Evolutionary conservation across 2,888 invertebrate species (phyloP).

Genomic region (Hirtodrosophila trivittata): DNA sequence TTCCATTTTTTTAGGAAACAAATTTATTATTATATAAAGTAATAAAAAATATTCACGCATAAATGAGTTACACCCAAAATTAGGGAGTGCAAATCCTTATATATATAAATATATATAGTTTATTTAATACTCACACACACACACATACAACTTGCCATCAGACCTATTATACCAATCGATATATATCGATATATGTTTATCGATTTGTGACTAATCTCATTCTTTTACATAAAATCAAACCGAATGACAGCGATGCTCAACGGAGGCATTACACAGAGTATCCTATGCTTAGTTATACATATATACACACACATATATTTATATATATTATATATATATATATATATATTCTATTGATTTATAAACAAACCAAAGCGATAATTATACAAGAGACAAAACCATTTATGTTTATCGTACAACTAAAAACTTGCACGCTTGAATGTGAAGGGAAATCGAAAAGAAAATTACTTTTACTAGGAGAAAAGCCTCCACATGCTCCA

Average conservation of each 20-base stretch:
- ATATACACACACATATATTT: slow-evolving; percentile 13
- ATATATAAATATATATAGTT: neutral
- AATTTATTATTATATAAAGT: neutral
- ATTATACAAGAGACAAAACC: slow-evolving; percentile 13
- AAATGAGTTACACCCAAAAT: slow-evolving; percentile 81
- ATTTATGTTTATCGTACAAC: slow-evolving; percentile 25
- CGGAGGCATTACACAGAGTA: slow-evolving; percentile 60
- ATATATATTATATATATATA: slow-evolving; percentile 4
- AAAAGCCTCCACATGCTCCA: slow-evolving; percentile 2
- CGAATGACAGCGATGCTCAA: slow-evolving; percentile 36
- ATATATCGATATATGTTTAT: neutral
- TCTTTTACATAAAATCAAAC: slow-evolving; percentile 27
- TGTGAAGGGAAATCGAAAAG: slow-evolving; percentile 37
- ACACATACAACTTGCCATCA: slow-evolving; percentile 37
- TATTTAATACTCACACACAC: slow-evolving; percentile 4
- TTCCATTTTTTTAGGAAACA: slow-evolving; percentile 9
- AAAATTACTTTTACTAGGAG: slow-evolving; percentile 8
- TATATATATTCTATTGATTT: slow-evolving; percentile 5
- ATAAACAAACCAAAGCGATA: neutral
- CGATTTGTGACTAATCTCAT: slow-evolving; percentile 75
- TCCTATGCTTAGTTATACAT: neutral
- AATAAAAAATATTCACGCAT: slow-evolving; percentile 58
- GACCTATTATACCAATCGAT: slow-evolving; percentile 18
- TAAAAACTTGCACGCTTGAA: slow-evolving; percentile 62
- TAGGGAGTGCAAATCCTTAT: neutral